Evolutionary conservation across 2,113 vertebrate genomes (phyloP).

Genomic region (Paracanthobrama guichenoti): DNA sequence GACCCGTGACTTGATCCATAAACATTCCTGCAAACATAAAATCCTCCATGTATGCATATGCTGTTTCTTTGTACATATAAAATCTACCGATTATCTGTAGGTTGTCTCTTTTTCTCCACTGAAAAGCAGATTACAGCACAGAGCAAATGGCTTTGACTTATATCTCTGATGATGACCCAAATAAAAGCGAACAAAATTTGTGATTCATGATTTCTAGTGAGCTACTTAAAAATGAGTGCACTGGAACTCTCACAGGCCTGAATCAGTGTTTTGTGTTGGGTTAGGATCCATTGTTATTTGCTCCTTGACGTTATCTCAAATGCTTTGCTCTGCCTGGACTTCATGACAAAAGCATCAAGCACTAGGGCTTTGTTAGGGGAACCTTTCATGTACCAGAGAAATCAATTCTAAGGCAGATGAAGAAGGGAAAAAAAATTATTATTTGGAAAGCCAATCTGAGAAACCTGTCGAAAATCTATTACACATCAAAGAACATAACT

Average conservation of each 20-base stretch:
- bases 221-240: not conserved
- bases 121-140: not conserved
- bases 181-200: not conserved
- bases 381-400: constrained; percentile 35
- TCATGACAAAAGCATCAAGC: constrained; percentile 24
- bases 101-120: not conserved
- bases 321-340: not conserved
- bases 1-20: not conserved
- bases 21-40: not conserved
- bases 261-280: not conserved
- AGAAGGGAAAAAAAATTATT: not conserved
- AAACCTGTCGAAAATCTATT: constrained; percentile 34
- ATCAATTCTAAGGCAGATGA: constrained; percentile 36
- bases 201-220: not conserved
- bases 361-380: constrained; percentile 7
- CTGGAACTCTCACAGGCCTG: not conserved
- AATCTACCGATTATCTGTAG: not conserved
- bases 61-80: not conserved
- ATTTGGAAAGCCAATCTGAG: constrained; percentile 22
- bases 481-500: constrained; percentile 30
- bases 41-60: not conserved
- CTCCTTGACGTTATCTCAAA: constrained; percentile 2
- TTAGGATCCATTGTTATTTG: constrained; percentile 4
- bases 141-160: constrained; percentile 8
- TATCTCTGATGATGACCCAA: not conserved